Percentiles rank a stretch among this genome's conserved stretches.
These are phyloP conservation scores for Nemapogon koenigi DNA, from an alignment of 2,888 invertebrate genomes.

Conservation along the genomic window DNA sequence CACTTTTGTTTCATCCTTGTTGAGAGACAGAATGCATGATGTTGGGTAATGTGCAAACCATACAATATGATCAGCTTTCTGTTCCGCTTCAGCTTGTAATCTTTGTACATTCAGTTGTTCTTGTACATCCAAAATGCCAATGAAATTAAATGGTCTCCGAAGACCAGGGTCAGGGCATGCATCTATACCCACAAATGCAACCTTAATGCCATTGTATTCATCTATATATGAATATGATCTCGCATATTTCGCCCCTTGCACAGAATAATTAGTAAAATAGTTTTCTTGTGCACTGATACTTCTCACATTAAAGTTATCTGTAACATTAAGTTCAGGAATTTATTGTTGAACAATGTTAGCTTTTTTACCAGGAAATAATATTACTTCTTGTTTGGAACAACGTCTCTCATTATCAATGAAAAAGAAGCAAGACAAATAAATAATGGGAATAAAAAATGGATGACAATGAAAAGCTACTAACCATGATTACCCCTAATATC, in stretches of 20 bases:
- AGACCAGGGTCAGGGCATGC: constrained; percentile 88
- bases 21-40: constrained; percentile 77
- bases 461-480: constrained; percentile 31
- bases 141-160: constrained; percentile 88
- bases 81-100: constrained; percentile 62
- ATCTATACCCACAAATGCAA: constrained; percentile 87
- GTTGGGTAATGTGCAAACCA: constrained; percentile 93
- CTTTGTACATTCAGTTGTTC: constrained; percentile 66
- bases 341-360: too few species aligned
- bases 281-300: constrained; percentile 72
- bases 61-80: constrained; percentile 44
- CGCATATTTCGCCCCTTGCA: constrained; percentile 73
- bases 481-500: constrained; percentile 94
- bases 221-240: constrained; percentile 75
- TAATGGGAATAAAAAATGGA: not conserved
- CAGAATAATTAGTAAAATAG: constrained; percentile 78
- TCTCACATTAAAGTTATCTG: constrained; percentile 90
- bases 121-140: constrained; percentile 71
- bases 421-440: too few species aligned
- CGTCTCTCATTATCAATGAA: too few species aligned
- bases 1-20: constrained; percentile 49
- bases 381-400: too few species aligned
- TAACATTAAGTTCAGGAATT: too few species aligned
- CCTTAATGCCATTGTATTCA: constrained; percentile 63
- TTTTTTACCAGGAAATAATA: too few species aligned